A percentile compares a stretch with the other conserved stretches of the same genome.
Conservation (phyloP, 2,797 vertebrate species). For the Prionace glauca region DNA sequence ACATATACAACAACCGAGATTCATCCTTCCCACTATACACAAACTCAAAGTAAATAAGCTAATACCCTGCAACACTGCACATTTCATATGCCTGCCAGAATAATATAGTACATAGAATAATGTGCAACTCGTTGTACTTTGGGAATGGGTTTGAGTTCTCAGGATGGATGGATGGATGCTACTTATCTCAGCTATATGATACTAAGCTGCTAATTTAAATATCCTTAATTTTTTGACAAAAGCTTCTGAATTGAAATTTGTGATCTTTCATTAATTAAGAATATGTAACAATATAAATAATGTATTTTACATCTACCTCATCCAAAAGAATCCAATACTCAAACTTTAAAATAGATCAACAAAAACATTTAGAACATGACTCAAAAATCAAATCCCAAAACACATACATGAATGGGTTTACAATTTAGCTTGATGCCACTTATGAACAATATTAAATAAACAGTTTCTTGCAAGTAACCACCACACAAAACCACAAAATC, state of each 20-base stretch:
- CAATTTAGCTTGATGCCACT: background rate
- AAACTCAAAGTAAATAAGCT: background rate
- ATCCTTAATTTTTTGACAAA: background rate
- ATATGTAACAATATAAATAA: background rate
- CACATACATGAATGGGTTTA: background rate
- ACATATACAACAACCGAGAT: background rate
- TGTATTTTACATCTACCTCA: background rate
- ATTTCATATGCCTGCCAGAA: background rate
- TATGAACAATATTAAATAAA: background rate
- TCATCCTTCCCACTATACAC: background rate
- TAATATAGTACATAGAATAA: background rate
- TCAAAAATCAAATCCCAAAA: background rate
- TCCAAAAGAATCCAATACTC: constrained; percentile 34
- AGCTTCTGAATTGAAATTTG: background rate
- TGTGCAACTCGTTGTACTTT: background rate
- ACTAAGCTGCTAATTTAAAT: background rate
- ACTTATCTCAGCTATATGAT: background rate
- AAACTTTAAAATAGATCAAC: constrained; percentile 26
- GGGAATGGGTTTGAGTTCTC: background rate
- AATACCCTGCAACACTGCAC: background rate
- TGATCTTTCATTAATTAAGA: background rate
- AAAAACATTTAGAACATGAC: background rate
- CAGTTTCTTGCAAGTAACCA: background rate
- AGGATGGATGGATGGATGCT: background rate
- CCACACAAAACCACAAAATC: background rate